These are phyloP conservation scores for Aproaerema taeniolella DNA, from an alignment of 2,888 invertebrate species.

Conservation along the genomic window DNA sequence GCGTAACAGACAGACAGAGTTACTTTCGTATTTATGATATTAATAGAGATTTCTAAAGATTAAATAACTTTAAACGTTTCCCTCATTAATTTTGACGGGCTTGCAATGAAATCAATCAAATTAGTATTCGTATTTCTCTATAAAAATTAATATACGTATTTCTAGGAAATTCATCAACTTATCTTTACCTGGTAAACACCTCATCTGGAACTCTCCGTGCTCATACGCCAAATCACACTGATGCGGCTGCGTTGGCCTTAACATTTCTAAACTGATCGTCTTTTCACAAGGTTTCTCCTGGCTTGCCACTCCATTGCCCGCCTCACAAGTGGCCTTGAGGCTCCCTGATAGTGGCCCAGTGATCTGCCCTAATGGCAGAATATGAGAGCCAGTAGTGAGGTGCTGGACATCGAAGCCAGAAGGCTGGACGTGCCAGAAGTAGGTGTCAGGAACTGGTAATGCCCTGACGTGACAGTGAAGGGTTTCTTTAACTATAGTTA, in stretches of 20 bases:
- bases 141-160: no score
- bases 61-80: no score
- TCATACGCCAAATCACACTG: slow-evolving; percentile 65
- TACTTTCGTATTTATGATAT: no score
- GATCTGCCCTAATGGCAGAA: slow-evolving; percentile 54
- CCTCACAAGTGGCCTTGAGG: slow-evolving; percentile 54
- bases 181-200: slow-evolving; percentile 66
- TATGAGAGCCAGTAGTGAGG: slow-evolving; percentile 56
- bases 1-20: no score
- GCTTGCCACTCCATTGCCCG: slow-evolving; percentile 58
- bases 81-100: no score
- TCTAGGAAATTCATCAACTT: no score
- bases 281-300: slow-evolving; percentile 57
- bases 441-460: slow-evolving; percentile 56
- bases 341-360: slow-evolving; percentile 52
- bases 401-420: slow-evolving; percentile 54
- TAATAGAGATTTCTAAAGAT: no score
- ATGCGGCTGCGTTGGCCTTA: slow-evolving; percentile 58
- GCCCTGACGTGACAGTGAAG: slow-evolving; percentile 56
- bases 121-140: no score
- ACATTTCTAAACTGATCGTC: slow-evolving; percentile 49
- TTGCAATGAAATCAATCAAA: no score
- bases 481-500: slow-evolving; percentile 54
- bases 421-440: slow-evolving; percentile 62
- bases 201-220: slow-evolving; percentile 63